Evolutionary conservation across 1,140 invertebrate genomes (phyloP).

Genomic region (Zaprionus gabonicus): DNA sequence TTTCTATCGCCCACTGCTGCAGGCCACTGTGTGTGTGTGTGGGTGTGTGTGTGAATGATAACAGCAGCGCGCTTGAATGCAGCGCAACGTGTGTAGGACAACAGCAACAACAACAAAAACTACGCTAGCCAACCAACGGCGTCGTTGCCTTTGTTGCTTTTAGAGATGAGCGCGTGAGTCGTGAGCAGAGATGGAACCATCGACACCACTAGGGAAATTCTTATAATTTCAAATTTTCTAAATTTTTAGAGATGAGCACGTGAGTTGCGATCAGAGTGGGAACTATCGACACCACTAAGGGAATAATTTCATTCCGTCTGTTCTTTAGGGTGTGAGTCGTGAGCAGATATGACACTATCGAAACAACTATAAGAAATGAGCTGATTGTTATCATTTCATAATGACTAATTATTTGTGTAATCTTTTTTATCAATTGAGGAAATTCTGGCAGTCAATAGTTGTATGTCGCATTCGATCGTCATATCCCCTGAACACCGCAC

Average conservation of each 20-base stretch:
- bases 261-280: too few species aligned
- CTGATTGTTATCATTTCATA: too few species aligned
- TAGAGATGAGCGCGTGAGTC: constrained; percentile 29
- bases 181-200: neutral
- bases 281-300: too few species aligned
- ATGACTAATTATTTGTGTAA: neutral
- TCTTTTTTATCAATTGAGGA: neutral
- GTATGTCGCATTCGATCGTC: too few species aligned
- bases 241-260: too few species aligned
- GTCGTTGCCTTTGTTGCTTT: constrained; percentile 6
- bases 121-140: constrained; percentile 21
- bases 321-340: too few species aligned
- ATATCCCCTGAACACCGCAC: neutral
- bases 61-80: constrained; percentile 21
- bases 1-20: constrained; percentile 14
- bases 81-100: constrained; percentile 24
- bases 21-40: neutral
- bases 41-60: constrained; percentile 19
- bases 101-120: constrained; percentile 18
- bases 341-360: too few species aligned
- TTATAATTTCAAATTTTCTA: too few species aligned
- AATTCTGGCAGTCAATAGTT: neutral
- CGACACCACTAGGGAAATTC: too few species aligned
- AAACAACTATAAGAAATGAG: too few species aligned
- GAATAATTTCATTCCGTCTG: too few species aligned